Base-by-base conservation (phyloP, 2,797 vertebrate genomes). In the Danionella dracula region DNA sequence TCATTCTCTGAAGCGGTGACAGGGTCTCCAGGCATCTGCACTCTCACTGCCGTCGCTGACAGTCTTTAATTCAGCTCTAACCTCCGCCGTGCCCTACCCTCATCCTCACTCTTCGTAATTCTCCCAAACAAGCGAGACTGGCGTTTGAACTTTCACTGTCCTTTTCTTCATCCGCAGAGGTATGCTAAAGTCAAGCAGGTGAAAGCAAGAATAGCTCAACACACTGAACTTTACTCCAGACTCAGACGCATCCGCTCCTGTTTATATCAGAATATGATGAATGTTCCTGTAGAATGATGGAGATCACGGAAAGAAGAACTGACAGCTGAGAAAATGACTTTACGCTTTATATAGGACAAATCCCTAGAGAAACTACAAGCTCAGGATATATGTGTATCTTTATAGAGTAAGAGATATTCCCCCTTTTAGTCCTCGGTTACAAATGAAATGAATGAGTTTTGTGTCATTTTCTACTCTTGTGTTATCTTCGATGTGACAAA, bases 321-420 rank as follows among this genome's bases (percentile, higher is more conserved):
- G 88, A 89, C 88, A 88, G 88, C 79, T 82, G 79, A 87, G 86
- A 87, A 88, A 89, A 89, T 87, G 84, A 83, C 83, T 85, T 71
- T 83, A 79, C 86, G 83, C 83, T 85, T 78, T 78, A 82, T 82
- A 85, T 81, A 79, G 87, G 88, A 89, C 83, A 83, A 69, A 76
- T 77, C 75, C 82, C 84, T n/a, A 74, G 35, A 53, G 84, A 79
- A 44, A 40, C 75, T 72, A 82, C 59, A 75, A 76, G 83, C 80
- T 73, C n/a, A n/a, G 70, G 73, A 74, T 78, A 77, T 79, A 79
- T 79, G 80, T 79, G 78, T 74, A 84, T 85, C 82, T 82, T 80
- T 81, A 76, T 63, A 76, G 77, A 78, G 79, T 84, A 85, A 86
- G 83, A 72, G 82, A 82, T 84, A 76, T 78, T 79, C 82, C 57